Evolutionary conservation across 1,140 invertebrate species (phyloP), one percentile per base, ranked within the genome.

Genomic region (Achroia grisella): DNA sequence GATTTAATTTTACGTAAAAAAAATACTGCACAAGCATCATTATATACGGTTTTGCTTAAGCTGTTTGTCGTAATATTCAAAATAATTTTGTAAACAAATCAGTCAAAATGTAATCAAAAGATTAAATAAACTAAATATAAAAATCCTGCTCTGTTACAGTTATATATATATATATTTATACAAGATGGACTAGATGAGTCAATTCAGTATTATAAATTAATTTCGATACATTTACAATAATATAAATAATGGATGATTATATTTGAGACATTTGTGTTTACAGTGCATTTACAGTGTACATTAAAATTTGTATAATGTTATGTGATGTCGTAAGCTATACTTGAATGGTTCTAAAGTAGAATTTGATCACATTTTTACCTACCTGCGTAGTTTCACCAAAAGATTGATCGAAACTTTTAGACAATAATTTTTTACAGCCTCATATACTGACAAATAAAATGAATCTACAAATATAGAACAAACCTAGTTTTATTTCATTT

Each of bases 341-440:
- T 52, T 52, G 52, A 49, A 56, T 40, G 47, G 52, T 53, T 63
- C 55, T 62, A 58, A 63, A 57, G 55, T 62, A 65, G 52, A 57
- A 56, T 58, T 69, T 53, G 45, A 68, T 61, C 53, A 58, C 49
- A 56, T 57, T 65, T 60, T 56, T 64, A 44, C 42, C 32, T 44
- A 52, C 28, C 40, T 53, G 61, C 44, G 63, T 76, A 71, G 64
- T 61, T 52, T 56, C 62, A 73, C 64, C 58, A 74, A 78, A 75
- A 68, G 65, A 74, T 75, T 72, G 66, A 77, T 65, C 50, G 73
- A 72, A 79, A 79, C 71, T 68, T 76, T 77, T 79, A 73, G 80
- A 84, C 80, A 84, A 84, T 84, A 84, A 78, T 71, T 78, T 83
- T 81, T 76, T 78, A 78, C 80, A 84, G 67, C 69, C 75, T 74